Evolutionary conservation across 2,113 vertebrate species (phyloP).

Genomic region (Sceloporus tristichus): DNA sequence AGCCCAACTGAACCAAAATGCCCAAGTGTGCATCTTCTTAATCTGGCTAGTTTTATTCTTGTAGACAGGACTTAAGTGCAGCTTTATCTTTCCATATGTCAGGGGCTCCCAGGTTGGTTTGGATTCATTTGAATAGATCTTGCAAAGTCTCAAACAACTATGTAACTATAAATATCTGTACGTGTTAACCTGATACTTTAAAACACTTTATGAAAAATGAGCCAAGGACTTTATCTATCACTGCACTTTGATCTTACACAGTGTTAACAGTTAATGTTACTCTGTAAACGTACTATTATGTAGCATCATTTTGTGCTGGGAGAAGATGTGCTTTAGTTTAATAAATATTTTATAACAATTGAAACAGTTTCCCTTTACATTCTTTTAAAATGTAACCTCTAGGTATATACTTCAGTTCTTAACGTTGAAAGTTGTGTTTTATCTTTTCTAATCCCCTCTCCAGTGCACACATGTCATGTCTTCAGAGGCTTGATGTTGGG

Average conservation of each 20-base stretch:
- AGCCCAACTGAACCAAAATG: neutral
- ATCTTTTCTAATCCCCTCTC: no score
- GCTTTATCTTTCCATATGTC: neutral
- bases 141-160: neutral
- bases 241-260: slow-evolving; percentile 8
- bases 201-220: slow-evolving; percentile 11
- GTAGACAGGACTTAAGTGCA: neutral
- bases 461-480: no score
- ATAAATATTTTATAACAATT: slow-evolving; percentile 35
- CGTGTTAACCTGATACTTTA: slow-evolving; percentile 1
- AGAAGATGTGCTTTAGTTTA: slow-evolving; percentile 23
- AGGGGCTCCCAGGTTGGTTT: neutral
- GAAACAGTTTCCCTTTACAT: slow-evolving; percentile 22
- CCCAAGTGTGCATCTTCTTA: neutral
- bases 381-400: no score
- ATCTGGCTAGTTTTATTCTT: neutral
- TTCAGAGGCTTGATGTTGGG: neutral
- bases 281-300: neutral
- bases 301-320: neutral
- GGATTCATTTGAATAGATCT: slow-evolving; percentile 19
- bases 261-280: neutral
- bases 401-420: neutral
- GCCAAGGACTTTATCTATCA: neutral
- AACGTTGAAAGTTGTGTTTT: neutral
- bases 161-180: neutral